phyloP scores from a whole-genome alignment of 2,888 invertebrate genomes.

The Drosophila mulleri region DNA sequence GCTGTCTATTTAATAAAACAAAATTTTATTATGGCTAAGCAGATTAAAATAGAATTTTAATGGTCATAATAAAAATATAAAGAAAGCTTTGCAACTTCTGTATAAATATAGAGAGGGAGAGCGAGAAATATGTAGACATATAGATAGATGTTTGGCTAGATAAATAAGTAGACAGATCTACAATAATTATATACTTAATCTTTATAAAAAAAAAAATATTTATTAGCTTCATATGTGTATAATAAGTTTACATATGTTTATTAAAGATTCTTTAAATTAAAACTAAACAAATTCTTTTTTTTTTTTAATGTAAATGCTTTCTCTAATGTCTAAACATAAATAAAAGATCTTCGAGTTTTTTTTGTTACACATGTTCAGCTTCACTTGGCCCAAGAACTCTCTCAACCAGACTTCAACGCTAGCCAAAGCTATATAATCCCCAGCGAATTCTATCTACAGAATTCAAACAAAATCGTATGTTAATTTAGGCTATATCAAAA shows the following conservation, averaged over 20 bases:
- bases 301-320: too few species aligned
- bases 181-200: not conserved
- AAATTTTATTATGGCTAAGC: not conserved
- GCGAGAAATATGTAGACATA: not conserved
- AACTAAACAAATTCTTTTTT: too few species aligned
- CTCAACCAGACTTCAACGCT: not conserved
- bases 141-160: not conserved
- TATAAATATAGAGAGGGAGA: too few species aligned
- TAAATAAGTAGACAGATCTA: not conserved
- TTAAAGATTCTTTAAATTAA: too few species aligned
- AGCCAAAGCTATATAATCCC: not conserved
- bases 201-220: too few species aligned
- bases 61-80: not conserved
- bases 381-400: not conserved
- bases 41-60: constrained; percentile 4
- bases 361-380: not conserved
- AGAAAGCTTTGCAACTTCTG: not conserved
- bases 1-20: not conserved
- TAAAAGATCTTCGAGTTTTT: too few species aligned
- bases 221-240: too few species aligned
- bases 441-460: not conserved
- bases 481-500: constrained; percentile 7
- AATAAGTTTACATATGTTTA: too few species aligned
- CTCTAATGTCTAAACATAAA: too few species aligned
- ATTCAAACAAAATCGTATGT: constrained; percentile 11